These are phyloP conservation scores for Sphenodon punctatus DNA, from an alignment of 2,797 vertebrate genomes.

Conservation along the genomic window DNA sequence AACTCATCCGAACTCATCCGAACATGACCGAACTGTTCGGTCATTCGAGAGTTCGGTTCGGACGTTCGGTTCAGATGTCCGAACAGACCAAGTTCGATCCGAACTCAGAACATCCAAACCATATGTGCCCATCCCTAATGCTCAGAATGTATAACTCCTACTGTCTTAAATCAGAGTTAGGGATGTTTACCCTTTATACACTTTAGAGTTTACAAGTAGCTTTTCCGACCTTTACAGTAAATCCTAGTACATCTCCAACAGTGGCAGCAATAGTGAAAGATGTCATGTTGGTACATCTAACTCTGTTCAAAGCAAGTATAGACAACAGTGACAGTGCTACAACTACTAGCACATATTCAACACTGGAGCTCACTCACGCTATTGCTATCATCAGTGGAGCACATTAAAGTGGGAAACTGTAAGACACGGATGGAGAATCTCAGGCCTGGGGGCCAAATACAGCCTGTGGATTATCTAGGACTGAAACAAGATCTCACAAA, in stretches of 20 bases:
- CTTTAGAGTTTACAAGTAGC: neutral
- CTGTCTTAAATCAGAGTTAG: conserved; percentile 1
- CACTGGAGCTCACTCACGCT: neutral
- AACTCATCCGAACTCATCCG: no score
- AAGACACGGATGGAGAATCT: no score
- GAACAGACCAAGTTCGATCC: no score
- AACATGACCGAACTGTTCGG: no score
- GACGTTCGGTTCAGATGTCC: neutral
- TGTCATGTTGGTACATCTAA: neutral
- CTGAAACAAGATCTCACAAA: no score
- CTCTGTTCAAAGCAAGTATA: neutral
- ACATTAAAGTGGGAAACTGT: no score
- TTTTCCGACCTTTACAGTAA: neutral
- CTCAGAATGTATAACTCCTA: neutral
- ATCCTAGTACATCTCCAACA: neutral
- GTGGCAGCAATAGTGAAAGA: neutral
- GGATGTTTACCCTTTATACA: neutral
- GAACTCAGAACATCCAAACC: no score
- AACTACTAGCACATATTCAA: conserved; percentile 1
- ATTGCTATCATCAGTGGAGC: neutral
- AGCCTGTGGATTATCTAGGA: no score
- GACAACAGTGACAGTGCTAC: neutral
- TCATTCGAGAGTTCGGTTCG: conserved; percentile 36
- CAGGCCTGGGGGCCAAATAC: no score
- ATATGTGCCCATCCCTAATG: no score